Conservation (phyloP, 2,888 invertebrate genomes). For the Eremobia ochroleuca region DNA sequence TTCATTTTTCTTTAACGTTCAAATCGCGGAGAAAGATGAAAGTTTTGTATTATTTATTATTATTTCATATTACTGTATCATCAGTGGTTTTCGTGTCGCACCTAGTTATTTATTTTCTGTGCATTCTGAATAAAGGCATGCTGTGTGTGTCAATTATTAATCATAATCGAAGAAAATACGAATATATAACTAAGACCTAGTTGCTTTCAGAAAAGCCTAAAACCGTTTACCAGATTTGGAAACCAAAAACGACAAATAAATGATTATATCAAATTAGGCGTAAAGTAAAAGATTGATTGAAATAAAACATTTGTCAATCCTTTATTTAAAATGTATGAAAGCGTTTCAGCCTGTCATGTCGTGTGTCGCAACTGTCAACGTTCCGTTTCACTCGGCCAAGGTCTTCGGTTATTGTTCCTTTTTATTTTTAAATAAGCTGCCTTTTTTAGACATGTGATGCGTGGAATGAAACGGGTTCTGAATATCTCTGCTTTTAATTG, state of each 20-base stretch:
- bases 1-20: slow-evolving; percentile 1
- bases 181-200: not conserved
- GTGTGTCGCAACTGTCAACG: slow-evolving; percentile 53
- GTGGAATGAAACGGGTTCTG: slow-evolving; percentile 54
- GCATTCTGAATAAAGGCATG: not conserved
- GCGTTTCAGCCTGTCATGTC: slow-evolving; percentile 50
- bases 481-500: slow-evolving; percentile 50
- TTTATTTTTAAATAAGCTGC: slow-evolving; percentile 57
- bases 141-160: not conserved
- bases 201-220: not conserved
- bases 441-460: slow-evolving; percentile 57
- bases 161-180: not conserved
- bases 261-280: not conserved
- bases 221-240: not conserved
- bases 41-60: slow-evolving; percentile 20
- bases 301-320: slow-evolving; percentile 53
- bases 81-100: not conserved
- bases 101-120: not conserved
- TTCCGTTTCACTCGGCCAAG: slow-evolving; percentile 61
- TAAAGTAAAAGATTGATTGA: slow-evolving; percentile 34
- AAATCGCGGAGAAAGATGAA: slow-evolving; percentile 11
- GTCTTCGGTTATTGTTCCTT: slow-evolving; percentile 60
- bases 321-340: slow-evolving; percentile 52
- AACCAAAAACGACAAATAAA: slow-evolving; percentile 2
- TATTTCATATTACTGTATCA: not conserved